Percentiles rank a stretch among this genome's conserved stretches.
Conservation (phyloP, 2,888 invertebrate genomes). For the Rhagophthalmus giganteus region DNA sequence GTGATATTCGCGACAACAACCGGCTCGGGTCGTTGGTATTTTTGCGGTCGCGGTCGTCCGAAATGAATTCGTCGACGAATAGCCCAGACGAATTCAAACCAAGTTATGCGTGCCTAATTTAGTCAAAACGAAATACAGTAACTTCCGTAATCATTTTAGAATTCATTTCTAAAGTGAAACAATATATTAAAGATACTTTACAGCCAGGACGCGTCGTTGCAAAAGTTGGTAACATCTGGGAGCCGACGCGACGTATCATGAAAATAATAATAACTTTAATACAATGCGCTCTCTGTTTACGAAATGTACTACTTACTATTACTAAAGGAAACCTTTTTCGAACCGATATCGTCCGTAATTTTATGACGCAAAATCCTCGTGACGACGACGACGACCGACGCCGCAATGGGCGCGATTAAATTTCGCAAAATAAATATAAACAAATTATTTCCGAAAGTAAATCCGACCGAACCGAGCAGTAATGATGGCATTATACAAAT, state of each 20-base stretch:
- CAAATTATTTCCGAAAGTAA: constrained; percentile 18
- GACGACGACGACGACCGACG: no score
- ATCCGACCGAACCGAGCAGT: constrained; percentile 28
- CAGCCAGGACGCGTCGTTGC: constrained; percentile 32
- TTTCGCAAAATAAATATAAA: no score
- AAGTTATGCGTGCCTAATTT: constrained; percentile 15
- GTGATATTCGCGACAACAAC: no score
- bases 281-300: constrained; percentile 30
- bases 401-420: no score
- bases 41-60: not conserved
- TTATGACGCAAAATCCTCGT: no score
- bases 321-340: no score
- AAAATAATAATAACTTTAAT: constrained; percentile 37
- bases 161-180: constrained; percentile 33
- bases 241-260: constrained; percentile 30
- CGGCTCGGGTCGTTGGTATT: not conserved
- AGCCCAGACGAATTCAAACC: constrained; percentile 8
- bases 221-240: constrained; percentile 35
- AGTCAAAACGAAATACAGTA: constrained; percentile 16
- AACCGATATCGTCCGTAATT: no score
- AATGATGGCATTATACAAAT: constrained; percentile 33
- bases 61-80: not conserved
- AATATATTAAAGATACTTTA: constrained; percentile 33
- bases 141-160: constrained; percentile 31
- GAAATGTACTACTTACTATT: constrained; percentile 24